A percentile compares a stretch with the other conserved stretches of the same genome.
Conservation (phyloP, 2,113 vertebrate genomes). For the Brienomyrus longianalis region DNA sequence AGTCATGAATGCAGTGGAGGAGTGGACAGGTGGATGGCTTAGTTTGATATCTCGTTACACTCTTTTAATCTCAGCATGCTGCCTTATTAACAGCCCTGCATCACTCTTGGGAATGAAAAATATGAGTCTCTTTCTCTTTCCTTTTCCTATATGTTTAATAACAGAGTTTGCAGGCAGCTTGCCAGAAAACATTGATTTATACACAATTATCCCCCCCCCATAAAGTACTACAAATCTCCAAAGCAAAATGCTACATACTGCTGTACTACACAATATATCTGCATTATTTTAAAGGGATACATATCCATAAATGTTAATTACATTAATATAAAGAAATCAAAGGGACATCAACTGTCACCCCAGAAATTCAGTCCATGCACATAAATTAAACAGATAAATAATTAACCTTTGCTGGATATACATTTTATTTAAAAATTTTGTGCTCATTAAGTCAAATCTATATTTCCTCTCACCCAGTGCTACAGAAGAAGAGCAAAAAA, state of each 20-base stretch:
- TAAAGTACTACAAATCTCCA: not conserved
- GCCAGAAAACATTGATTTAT: not conserved
- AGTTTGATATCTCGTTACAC: conserved; percentile 54
- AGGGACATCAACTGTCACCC: not conserved
- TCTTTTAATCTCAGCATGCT: conserved; percentile 61
- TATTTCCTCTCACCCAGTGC: not conserved
- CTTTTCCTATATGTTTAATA: conserved; percentile 31
- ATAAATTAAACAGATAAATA: not conserved
- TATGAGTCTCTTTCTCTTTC: conserved; percentile 14
- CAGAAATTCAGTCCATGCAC: not conserved
- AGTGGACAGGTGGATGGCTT: conserved; percentile 54
- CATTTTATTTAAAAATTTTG: not conserved
- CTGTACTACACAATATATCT: not conserved
- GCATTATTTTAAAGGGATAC: not conserved
- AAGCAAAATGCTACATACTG: not conserved
- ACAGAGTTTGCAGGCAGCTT: not conserved
- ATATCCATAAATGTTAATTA: not conserved
- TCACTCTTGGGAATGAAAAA: not conserved
- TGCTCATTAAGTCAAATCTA: conserved; percentile 25
- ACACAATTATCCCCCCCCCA: not conserved
- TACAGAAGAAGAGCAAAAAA: not conserved
- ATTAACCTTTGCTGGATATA: not conserved
- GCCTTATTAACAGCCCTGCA: conserved; percentile 41
- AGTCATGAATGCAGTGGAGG: conserved; percentile 20
- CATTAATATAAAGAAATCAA: not conserved